These are phyloP conservation scores for Eubasilissa splendida DNA, from an alignment of 2,888 invertebrate species.

Conservation along the genomic window DNA sequence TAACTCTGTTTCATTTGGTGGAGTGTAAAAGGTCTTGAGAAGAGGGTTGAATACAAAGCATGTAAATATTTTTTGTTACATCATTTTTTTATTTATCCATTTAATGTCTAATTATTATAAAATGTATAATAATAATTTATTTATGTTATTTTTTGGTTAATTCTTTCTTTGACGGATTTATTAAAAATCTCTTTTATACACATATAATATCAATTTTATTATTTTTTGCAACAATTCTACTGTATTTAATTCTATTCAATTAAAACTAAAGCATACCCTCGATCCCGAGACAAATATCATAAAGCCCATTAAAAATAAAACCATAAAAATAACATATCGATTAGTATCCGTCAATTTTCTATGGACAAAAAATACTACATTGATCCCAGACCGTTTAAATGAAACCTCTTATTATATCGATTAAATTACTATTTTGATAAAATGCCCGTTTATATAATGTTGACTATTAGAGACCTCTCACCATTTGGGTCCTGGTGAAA, in stretches of 20 bases:
- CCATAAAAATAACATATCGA: conserved; percentile 12
- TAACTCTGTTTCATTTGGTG: conserved; percentile 54
- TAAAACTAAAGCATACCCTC: conserved; percentile 6
- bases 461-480: conserved; percentile 39
- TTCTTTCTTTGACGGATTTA: too few relatives aligned
- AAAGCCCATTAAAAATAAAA: not conserved
- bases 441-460: conserved; percentile 54
- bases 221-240: too few relatives aligned
- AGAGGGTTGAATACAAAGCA: conserved; percentile 30
- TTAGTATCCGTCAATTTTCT: conserved; percentile 29
- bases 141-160: too few relatives aligned
- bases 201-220: too few relatives aligned
- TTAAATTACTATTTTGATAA: conserved; percentile 57
- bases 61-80: conserved; percentile 31
- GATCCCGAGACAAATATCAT: conserved; percentile 12
- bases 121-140: too few relatives aligned
- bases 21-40: conserved; percentile 49
- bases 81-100: conserved; percentile 12
- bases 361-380: conserved; percentile 32
- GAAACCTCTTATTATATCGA: conserved; percentile 52
- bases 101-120: too few relatives aligned
- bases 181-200: too few relatives aligned
- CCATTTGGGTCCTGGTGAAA: conserved; percentile 30
- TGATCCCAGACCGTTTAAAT: conserved; percentile 51
- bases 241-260: not conserved